Conservation (phyloP, 2,797 vertebrate genomes). For the Clarias laeviceps region DNA sequence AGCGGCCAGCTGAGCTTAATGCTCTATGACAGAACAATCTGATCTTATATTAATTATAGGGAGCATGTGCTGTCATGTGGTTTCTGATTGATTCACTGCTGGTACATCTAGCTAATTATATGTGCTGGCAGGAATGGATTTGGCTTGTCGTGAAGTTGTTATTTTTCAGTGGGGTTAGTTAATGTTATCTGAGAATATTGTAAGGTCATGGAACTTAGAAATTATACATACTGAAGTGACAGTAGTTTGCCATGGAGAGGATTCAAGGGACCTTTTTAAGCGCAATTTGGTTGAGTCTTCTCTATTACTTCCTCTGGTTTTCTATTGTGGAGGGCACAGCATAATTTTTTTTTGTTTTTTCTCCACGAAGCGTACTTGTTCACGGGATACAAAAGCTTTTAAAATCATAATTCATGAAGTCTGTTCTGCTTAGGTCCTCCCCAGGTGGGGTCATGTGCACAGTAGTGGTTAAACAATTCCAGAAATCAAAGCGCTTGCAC, state of each 20-base stretch:
- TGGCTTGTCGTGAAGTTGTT: constrained; percentile 15
- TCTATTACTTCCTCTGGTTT: background rate
- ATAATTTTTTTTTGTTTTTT: background rate
- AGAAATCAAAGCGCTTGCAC: constrained; percentile 44
- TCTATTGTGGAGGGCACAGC: background rate
- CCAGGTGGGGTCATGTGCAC: constrained; percentile 29
- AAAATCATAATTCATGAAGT: background rate
- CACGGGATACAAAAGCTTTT: constrained; percentile 1
- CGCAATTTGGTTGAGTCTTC: background rate
- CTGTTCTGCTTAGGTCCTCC: constrained; percentile 28
- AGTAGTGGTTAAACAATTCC: constrained; percentile 21
- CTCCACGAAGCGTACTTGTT: background rate
- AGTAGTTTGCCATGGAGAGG: background rate
- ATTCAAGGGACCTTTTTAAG: background rate
- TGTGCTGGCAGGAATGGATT: constrained; percentile 21
- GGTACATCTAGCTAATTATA: constrained; percentile 50
- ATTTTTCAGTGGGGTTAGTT: constrained; percentile 15
- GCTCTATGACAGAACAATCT: constrained; percentile 49
- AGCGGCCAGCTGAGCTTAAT: constrained; percentile 45
- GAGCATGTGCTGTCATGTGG: constrained; percentile 52
- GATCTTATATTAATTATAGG: constrained; percentile 55
- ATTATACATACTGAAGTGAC: background rate
- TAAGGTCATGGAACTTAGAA: background rate
- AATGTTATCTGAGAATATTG: background rate
- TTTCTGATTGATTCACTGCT: constrained; percentile 50